phyloP scores from a whole-genome alignment of 2,113 vertebrate genomes.

The Phalacrocorax aristotelis region DNA sequence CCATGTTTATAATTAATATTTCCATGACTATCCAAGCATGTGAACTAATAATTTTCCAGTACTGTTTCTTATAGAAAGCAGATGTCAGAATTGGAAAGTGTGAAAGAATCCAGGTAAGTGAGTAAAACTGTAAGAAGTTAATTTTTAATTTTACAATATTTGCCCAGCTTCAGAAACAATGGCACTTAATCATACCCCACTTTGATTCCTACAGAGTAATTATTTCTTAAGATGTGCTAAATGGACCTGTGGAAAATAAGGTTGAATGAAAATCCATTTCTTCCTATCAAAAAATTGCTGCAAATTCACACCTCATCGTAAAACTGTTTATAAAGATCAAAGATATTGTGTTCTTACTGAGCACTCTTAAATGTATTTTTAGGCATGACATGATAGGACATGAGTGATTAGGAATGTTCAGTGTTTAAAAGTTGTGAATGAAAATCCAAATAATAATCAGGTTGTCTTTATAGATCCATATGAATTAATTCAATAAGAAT shows the following conservation, averaged over 20 bases:
- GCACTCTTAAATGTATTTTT: not conserved
- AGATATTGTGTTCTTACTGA: not conserved
- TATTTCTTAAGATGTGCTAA: not conserved
- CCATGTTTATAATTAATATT: slow-evolving; percentile 28
- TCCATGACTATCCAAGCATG: slow-evolving; percentile 23
- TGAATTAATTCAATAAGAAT: not conserved
- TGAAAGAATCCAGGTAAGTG: not conserved
- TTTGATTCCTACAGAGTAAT: not conserved
- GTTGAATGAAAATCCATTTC: not conserved
- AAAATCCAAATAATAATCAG: not conserved
- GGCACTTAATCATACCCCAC: not conserved
- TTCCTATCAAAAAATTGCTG: not conserved
- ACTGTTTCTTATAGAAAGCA: not conserved
- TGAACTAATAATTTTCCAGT: slow-evolving; percentile 9
- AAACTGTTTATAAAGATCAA: not conserved
- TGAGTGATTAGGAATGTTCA: not conserved
- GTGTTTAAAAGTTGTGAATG: not conserved
- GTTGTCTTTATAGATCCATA: not conserved
- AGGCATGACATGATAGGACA: not conserved
- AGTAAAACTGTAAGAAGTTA: not conserved
- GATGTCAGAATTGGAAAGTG: not conserved
- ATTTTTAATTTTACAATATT: not conserved
- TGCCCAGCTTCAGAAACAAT: not conserved
- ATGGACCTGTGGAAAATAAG: not conserved
- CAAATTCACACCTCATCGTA: not conserved